Conservation (phyloP, 2,113 vertebrate species). For the Semicossyphus pulcher region DNA sequence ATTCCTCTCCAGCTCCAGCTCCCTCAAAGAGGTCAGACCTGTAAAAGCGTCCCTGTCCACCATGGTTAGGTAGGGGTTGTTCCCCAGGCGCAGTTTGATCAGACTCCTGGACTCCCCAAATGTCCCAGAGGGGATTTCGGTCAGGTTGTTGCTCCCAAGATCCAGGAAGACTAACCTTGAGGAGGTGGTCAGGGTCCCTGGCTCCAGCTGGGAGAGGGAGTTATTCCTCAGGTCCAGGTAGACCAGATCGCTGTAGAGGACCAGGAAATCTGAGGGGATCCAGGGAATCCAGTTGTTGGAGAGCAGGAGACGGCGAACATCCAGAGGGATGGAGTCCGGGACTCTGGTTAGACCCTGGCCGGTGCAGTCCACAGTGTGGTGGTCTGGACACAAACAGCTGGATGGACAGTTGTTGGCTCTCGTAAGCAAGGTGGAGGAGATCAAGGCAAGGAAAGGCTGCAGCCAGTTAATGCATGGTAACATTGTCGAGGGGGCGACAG, state of each 20-base stretch:
- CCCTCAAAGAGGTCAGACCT: conserved; percentile 89
- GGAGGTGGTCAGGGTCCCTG: conserved; percentile 89
- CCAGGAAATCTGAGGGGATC: conserved; percentile 92
- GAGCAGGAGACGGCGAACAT: conserved; percentile 90
- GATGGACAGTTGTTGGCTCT: conserved; percentile 86
- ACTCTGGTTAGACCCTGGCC: conserved; percentile 88
- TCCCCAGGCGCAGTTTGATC: conserved; percentile 89
- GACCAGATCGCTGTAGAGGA: conserved; percentile 92
- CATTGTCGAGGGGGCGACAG: conserved; percentile 78
- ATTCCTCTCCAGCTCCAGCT: conserved; percentile 90
- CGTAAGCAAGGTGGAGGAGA: conserved; percentile 75
- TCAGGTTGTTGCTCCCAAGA: conserved; percentile 92
- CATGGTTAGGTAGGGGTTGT: conserved; percentile 88
- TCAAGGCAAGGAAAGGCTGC: conserved; percentile 78
- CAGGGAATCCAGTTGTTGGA: conserved; percentile 91
- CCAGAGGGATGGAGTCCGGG: conserved; percentile 90
- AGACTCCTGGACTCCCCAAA: conserved; percentile 90
- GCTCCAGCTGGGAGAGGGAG: conserved; percentile 88
- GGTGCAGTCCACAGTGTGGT: conserved; percentile 92
- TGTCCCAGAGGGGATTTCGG: conserved; percentile 87
- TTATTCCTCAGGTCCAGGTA: conserved; percentile 95
- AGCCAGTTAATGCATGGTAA: conserved; percentile 81
- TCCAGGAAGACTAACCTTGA: conserved; percentile 92
- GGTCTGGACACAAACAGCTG: conserved; percentile 90
- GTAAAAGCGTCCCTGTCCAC: conserved; percentile 88